phyloP scores from a whole-genome alignment of 2,888 invertebrate genomes.

The Athetis lepigone region DNA sequence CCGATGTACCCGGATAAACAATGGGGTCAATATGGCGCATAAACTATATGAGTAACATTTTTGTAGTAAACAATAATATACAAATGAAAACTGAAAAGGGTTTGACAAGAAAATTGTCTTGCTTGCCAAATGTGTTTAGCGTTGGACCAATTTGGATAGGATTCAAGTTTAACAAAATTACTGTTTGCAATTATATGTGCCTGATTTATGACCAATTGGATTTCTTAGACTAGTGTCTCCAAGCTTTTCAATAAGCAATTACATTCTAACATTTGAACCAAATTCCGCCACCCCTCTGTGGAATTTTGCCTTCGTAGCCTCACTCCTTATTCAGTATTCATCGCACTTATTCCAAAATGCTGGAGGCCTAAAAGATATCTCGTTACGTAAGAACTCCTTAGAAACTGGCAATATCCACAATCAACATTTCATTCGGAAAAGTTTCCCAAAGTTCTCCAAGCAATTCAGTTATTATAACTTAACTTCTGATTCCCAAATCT shows the following conservation, averaged over 20 bases:
- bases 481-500: slow-evolving; percentile 8
- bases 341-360: slow-evolving; percentile 10
- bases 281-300: neutral
- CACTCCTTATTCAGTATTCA: slow-evolving; percentile 12
- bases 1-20: slow-evolving; percentile 31
- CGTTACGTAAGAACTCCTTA: neutral
- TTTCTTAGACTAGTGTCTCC: neutral
- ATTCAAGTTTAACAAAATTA: neutral
- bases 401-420: slow-evolving; percentile 4
- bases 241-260: neutral
- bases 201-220: neutral
- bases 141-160: slow-evolving; percentile 3
- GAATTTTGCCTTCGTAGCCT: neutral
- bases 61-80: slow-evolving; percentile 8
- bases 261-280: neutral
- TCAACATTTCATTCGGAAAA: neutral
- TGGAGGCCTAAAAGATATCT: neutral
- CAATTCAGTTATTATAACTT: slow-evolving; percentile 6
- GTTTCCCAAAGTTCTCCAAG: neutral
- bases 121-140: slow-evolving; percentile 6
- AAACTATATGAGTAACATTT: slow-evolving; percentile 27
- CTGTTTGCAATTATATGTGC: neutral
- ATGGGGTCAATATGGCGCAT: slow-evolving; percentile 52
- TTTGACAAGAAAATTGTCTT: too few relatives aligned
- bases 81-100: too few relatives aligned